Evolutionary conservation across 2,113 vertebrate species (phyloP).

Genomic region (Hipposideros armiger): DNA sequence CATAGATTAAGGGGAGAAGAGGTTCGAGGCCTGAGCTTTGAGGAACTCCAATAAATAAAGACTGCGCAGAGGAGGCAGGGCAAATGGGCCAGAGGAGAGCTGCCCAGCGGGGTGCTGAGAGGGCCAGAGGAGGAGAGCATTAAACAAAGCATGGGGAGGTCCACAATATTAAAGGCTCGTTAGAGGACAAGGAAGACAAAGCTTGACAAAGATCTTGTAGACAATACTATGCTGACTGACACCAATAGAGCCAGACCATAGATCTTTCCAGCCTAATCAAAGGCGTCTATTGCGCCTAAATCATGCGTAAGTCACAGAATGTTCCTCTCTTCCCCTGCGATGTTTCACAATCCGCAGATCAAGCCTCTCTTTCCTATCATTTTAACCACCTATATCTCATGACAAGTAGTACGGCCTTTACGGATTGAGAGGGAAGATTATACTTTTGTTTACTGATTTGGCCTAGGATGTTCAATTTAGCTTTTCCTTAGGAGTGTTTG

Average conservation of each 20-base stretch:
- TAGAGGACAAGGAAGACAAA: neutral
- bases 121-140: neutral
- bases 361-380: neutral
- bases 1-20: neutral
- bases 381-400: neutral
- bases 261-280: neutral
- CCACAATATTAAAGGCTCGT: neutral
- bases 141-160: neutral
- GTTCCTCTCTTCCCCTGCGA: neutral
- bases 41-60: neutral
- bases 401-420: neutral
- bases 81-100: neutral
- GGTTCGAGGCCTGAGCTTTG: neutral
- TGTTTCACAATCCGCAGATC: neutral
- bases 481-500: conserved; percentile 5
- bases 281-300: neutral
- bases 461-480: neutral
- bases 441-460: neutral
- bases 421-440: neutral
- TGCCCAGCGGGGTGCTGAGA: accelerated
- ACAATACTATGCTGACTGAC: neutral
- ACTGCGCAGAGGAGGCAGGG: neutral
- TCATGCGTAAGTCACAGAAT: neutral
- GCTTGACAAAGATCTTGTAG: neutral
- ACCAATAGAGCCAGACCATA: neutral